Base-by-base conservation (phyloP, 2,113 vertebrate species). In the Coreoperca whiteheadi region DNA sequence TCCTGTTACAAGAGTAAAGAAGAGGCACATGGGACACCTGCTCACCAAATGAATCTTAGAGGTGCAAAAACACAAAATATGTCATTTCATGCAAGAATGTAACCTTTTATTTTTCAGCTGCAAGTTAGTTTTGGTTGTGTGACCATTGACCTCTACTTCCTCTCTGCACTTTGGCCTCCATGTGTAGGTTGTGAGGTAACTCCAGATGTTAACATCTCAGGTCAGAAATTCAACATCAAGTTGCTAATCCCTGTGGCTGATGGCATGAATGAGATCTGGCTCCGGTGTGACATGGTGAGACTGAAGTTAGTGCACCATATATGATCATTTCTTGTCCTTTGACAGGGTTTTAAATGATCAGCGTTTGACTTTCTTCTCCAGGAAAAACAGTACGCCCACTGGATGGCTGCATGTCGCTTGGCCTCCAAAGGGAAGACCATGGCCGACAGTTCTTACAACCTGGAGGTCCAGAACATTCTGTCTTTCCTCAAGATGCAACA, bases 401-500 rank as follows among this genome's bases (percentile, higher is more conserved):
- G 98, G 98, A 99, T 99, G 98, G 98, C 98, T 2, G 98, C 98
- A 8, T 99, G 98, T 81, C 97, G 98, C 74, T 80, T 99, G 82
- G 98, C 98, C 69, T 99, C 98, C 84, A 99, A 99, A 90, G 98
- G 98, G 69, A 99, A 99, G 94, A 99, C 98, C 30, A 99, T 99
- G 98, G 98, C 98, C 0, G 98, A 99, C 95, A 99, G 98, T 87
- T 99, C 98, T 0, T 99, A 99, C 65, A 98, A 97, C 87, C 84
- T 98, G 87, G 98, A 99, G 84, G 98, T 99, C 39, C 98, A 99
- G 93, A 99, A 99, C 93, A 99, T 99, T 83, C 94, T 99, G 84
- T 99, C 98, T 89, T 99, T 99, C 91, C 94, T 99, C 86, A 99
- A 99, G 92, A 99, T 99, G 98, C 98, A 99, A 86, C 98, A 99